Conservation (phyloP, 2,797 vertebrate genomes). For the Pseudomugil tenellus region DNA sequence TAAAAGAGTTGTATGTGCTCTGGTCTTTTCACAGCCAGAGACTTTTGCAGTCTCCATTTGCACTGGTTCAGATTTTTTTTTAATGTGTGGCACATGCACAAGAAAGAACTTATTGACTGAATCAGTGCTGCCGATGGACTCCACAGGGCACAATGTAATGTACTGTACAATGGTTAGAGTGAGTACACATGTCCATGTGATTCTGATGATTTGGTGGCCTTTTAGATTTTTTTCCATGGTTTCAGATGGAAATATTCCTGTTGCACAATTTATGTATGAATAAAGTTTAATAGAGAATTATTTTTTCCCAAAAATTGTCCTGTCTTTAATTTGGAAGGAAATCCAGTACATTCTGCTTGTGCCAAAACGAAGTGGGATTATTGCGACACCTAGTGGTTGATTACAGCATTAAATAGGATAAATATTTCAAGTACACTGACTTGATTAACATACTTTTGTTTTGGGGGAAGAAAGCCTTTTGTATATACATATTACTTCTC, state of each 20-base stretch:
- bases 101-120: constrained; percentile 51
- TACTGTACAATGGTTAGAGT: constrained; percentile 67
- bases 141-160: constrained; percentile 76
- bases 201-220: constrained; percentile 73
- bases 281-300: constrained; percentile 84
- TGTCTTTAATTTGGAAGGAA: constrained; percentile 22
- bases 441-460: accelerated
- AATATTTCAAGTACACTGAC: background rate
- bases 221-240: constrained; percentile 69
- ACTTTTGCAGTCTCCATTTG: constrained; percentile 68
- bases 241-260: constrained; percentile 78
- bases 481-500: no score
- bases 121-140: constrained; percentile 77
- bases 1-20: constrained; percentile 74
- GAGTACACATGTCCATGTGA: constrained; percentile 63
- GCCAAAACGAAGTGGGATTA: background rate
- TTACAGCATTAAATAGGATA: background rate
- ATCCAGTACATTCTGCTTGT: background rate
- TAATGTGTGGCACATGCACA: constrained; percentile 71
- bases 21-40: constrained; percentile 62
- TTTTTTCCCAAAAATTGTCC: constrained; percentile 49
- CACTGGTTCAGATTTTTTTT: constrained; percentile 71
- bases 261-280: constrained; percentile 87
- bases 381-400: constrained; percentile 55
- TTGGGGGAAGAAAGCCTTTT: background rate